phyloP scores from a whole-genome alignment of 2,888 invertebrate genomes.

The Monopis laevigella region DNA sequence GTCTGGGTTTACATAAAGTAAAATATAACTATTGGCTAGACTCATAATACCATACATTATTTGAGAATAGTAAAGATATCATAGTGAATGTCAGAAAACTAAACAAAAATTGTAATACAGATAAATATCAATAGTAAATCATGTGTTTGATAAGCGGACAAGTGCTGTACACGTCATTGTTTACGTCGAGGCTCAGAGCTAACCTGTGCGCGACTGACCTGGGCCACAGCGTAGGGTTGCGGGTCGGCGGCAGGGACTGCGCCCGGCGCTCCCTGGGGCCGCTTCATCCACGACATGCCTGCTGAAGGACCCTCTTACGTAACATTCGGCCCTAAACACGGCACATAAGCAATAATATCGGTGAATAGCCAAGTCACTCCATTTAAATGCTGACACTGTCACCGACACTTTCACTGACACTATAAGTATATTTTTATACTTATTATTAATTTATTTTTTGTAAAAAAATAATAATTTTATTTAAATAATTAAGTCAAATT shows the following conservation, averaged over 20 bases:
- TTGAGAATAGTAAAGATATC: no score
- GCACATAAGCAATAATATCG: conserved; percentile 47
- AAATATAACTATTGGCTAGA: no score
- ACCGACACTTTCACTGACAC: conserved; percentile 49
- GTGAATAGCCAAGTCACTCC: conserved; percentile 45
- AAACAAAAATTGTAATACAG: no score
- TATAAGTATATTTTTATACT: conserved; percentile 6
- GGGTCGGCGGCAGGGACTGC: conserved; percentile 32
- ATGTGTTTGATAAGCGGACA: neutral
- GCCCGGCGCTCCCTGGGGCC: conserved; percentile 35
- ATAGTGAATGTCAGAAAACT: no score
- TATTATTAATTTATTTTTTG: neutral
- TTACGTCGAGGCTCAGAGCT: conserved; percentile 38
- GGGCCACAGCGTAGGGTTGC: conserved; percentile 38
- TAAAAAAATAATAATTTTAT: neutral
- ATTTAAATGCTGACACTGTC: neutral
- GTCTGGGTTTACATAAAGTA: no score
- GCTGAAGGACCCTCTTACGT: conserved; percentile 48
- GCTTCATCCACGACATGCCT: conserved; percentile 62
- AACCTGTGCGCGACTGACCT: conserved; percentile 43
- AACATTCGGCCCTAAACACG: conserved; percentile 44
- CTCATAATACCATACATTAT: no score
- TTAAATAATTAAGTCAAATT: neutral
- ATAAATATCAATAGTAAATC: neutral
- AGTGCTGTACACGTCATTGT: conserved; percentile 57